Evolutionary conservation across 2,888 invertebrate species (phyloP).

Genomic region (Ichneumon xanthorius): DNA sequence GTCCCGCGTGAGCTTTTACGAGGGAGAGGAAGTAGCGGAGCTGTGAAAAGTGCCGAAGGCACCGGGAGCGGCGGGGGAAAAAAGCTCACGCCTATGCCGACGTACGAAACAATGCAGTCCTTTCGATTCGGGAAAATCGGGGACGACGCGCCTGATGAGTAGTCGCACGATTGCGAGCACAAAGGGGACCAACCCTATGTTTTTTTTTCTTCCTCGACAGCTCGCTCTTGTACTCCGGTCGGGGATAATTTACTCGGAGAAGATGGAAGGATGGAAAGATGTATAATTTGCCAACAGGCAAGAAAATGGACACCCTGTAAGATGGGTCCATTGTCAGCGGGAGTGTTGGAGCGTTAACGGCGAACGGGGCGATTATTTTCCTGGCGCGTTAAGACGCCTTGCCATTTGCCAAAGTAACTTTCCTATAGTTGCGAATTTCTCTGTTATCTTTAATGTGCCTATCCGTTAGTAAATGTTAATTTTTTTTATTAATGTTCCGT

Average conservation of each 20-base stretch:
- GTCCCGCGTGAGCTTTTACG: slow-evolving; percentile 28
- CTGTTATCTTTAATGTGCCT: not conserved
- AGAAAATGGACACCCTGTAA: not conserved
- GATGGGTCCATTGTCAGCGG: slow-evolving; percentile 21
- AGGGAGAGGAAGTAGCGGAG: slow-evolving; percentile 40
- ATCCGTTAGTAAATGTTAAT: not conserved
- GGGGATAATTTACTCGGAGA: slow-evolving; percentile 35
- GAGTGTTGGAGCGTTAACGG: slow-evolving; percentile 7
- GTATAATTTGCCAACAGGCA: not conserved
- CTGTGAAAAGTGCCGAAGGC: slow-evolving; percentile 58
- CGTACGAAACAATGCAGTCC: slow-evolving; percentile 67
- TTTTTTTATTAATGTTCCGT: too few relatives aligned
- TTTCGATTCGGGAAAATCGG: slow-evolving; percentile 60
- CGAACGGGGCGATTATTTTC: slow-evolving; percentile 52
- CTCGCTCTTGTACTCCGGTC: slow-evolving; percentile 1
- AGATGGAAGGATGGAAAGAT: slow-evolving; percentile 2
- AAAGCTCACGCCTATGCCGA: slow-evolving; percentile 44
- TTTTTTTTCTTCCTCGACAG: slow-evolving; percentile 3
- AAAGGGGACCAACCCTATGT: slow-evolving; percentile 31
- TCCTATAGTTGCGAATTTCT: slow-evolving; percentile 22
- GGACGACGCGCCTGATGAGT: slow-evolving; percentile 66
- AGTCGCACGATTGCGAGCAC: slow-evolving; percentile 51
- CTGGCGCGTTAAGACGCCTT: slow-evolving; percentile 3
- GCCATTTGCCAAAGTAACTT: slow-evolving; percentile 20
- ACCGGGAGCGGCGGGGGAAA: slow-evolving; percentile 35